Conservation (phyloP, 2,113 vertebrate species). For the Balaenoptera acutorostrata region DNA sequence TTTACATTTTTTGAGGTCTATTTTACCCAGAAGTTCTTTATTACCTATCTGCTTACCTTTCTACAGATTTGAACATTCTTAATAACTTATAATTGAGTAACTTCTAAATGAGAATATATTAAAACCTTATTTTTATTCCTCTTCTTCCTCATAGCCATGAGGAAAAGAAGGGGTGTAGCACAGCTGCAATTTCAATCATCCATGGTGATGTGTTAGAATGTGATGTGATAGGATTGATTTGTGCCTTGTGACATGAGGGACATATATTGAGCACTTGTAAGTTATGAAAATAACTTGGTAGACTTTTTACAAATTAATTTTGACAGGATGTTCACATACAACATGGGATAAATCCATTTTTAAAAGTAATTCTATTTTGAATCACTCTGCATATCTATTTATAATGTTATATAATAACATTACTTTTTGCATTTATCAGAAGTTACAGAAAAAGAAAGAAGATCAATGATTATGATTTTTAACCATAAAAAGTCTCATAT, state of each 20-base stretch:
- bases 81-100: background rate
- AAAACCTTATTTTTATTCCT: background rate
- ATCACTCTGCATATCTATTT: background rate
- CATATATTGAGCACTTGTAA: background rate
- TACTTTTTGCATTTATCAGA: constrained; percentile 68
- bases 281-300: background rate
- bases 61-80: background rate
- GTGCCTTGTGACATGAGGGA: background rate
- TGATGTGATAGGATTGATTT: background rate
- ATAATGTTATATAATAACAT: background rate
- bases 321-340: background rate
- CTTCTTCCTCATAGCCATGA: background rate
- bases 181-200: background rate
- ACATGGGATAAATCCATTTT: background rate
- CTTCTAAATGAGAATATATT: background rate
- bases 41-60: background rate
- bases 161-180: background rate
- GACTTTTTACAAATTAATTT: background rate
- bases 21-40: background rate
- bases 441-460: constrained; percentile 81
- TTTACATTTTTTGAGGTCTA: background rate
- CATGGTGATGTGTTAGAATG: background rate
- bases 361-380: constrained; percentile 8
- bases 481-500: constrained; percentile 69
- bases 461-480: constrained; percentile 74